Conservation (phyloP, 2,888 invertebrate species). For the Lasioglossum calceatum region DNA sequence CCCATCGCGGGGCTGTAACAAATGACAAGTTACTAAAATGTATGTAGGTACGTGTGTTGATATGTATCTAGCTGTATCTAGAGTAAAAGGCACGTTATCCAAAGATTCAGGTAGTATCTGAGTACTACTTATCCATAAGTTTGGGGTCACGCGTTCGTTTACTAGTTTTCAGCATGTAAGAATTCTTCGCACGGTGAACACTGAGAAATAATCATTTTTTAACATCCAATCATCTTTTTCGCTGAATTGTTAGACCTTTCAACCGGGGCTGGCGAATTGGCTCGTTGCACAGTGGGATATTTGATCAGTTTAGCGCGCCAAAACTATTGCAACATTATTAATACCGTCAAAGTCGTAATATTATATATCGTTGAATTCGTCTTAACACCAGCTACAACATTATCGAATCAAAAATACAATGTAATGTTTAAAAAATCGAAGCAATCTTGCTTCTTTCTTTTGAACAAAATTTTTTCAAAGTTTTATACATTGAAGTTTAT, state of each 20-base stretch:
- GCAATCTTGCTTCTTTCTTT: too few species aligned
- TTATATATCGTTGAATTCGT: too few species aligned
- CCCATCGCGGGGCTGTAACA: slow-evolving; percentile 12
- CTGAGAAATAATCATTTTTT: neutral
- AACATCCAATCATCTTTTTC: neutral
- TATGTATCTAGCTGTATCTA: slow-evolving; percentile 25
- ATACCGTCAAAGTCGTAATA: too few species aligned
- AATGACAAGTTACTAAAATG: slow-evolving; percentile 24
- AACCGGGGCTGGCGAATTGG: neutral
- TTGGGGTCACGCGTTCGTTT: slow-evolving; percentile 20
- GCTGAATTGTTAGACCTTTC: neutral
- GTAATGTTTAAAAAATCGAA: too few species aligned
- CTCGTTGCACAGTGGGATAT: too few species aligned
- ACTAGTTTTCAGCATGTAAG: neutral
- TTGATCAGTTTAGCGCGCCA: too few species aligned
- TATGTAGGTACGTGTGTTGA: slow-evolving; percentile 42
- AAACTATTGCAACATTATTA: too few species aligned
- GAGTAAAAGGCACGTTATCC: slow-evolving; percentile 47
- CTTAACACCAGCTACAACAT: too few species aligned
- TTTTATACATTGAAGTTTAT: too few species aligned
- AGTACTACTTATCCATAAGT: slow-evolving; percentile 23
- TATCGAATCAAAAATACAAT: too few species aligned
- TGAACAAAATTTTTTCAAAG: too few species aligned
- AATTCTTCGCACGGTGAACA: neutral
- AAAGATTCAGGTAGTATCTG: slow-evolving; percentile 39